phyloP scores from a whole-genome alignment of 2,113 vertebrate genomes.

The Urocolius indicus region DNA sequence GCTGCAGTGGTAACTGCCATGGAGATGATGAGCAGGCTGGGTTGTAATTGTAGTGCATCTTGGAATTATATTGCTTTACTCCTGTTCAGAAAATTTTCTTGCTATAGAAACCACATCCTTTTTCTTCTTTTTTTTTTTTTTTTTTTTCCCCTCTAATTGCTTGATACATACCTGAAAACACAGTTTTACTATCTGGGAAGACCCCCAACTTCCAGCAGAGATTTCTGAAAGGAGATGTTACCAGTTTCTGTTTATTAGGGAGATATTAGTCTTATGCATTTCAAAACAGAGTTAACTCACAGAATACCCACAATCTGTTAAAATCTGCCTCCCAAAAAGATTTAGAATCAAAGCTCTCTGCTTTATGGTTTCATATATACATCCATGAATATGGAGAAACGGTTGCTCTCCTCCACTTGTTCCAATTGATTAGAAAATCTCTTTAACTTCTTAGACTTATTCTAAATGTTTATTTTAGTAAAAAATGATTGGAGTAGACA shows the following conservation, averaged over 20 bases:
- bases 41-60: background rate
- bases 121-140: background rate
- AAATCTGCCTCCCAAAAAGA: background rate
- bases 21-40: background rate
- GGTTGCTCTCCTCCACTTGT: background rate
- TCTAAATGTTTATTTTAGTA: conserved; percentile 6
- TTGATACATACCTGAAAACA: background rate
- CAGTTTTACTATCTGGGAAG: background rate
- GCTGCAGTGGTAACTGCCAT: background rate
- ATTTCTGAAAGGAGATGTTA: background rate
- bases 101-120: background rate
- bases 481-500: background rate
- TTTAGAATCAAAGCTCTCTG: background rate
- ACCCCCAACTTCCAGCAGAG: background rate
- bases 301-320: background rate
- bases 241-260: background rate
- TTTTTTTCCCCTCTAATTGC: background rate
- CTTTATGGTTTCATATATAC: background rate
- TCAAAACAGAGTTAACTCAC: background rate
- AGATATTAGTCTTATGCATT: background rate
- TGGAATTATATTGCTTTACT: background rate
- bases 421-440: background rate
- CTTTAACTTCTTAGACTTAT: background rate
- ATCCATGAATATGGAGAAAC: background rate
- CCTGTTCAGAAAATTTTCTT: background rate